Evolutionary conservation across 37 sponge, comb jelly and placozoan species (phyloP), one percentile per base, ranked within the genome.

Genomic region (Spongilla lacustris): DNA sequence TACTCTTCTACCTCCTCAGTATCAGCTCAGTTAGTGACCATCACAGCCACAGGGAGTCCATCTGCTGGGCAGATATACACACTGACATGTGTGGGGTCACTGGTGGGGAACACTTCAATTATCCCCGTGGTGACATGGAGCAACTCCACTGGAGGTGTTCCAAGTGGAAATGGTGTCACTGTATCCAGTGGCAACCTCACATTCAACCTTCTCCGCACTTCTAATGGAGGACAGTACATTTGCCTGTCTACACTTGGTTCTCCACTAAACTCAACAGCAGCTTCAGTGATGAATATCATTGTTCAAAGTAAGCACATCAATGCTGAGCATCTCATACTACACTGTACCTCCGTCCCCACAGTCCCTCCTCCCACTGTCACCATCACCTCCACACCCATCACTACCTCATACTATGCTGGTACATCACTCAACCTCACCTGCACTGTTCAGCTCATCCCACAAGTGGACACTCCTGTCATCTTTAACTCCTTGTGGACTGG

Each of bases 301-400:
- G 58, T 58, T 17, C 58, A 58, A 58, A 58, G 58, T 58, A 58
- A 13, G 58, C 11, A 8, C 4, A 46, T 10, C 8, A 10, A 8
- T 46, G 8, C 46, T 10, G 4, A 46, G 46, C 8, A 4, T 4
- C 4, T 46, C 4, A 46, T 46, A 46, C 8, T 46, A 10, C 8
- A 46, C n/a, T n/a, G 46, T 8, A 46, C 4, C 21, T 58, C 58
- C 58, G 0, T 58, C 6, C 19, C 58, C 21, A 58, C 58, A 58
- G 58, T 58, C 58, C 58, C 58, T 58, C 58, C 58, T 58, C 58
- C 58, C 58, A 58, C 58, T 58, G 58, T 58, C 58, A 58, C 58
- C 58, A 58, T 58, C 58, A 58, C 58, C 58, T 58, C 58, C 14
- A 58, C 58, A 58, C 58, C 58, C 58, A 58, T 58, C 58, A 58